Evolutionary conservation across 1,140 invertebrate species (phyloP).

Genomic region (Eciton burchellii): DNA sequence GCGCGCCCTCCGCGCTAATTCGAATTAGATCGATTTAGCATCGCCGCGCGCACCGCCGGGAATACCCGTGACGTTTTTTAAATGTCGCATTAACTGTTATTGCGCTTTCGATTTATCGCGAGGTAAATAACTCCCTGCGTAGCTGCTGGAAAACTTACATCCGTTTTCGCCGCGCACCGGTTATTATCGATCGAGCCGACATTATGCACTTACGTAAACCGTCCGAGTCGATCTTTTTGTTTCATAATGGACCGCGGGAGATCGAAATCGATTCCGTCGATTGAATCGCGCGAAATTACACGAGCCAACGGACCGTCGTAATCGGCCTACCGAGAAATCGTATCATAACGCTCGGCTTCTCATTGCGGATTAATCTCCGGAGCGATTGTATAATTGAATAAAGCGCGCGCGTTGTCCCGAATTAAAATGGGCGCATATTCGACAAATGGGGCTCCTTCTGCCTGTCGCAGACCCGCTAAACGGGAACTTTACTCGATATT

Average conservation of each 20-base stretch:
- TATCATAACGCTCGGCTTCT: conserved; percentile 23
- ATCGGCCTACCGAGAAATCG: conserved; percentile 41
- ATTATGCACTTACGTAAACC: conserved; percentile 53
- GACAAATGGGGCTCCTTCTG: not conserved
- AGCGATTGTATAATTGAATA: conserved; percentile 77
- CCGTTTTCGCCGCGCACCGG: conserved; percentile 21
- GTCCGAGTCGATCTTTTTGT: conserved; percentile 46
- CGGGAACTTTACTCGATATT: not conserved
- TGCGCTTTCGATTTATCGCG: conserved; percentile 20
- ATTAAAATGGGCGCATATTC: conserved; percentile 11
- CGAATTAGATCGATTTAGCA: not conserved
- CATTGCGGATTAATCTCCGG: conserved; percentile 74
- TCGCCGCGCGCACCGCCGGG: not conserved
- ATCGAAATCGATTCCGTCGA: conserved; percentile 43
- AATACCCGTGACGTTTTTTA: not conserved
- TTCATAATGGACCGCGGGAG: conserved; percentile 30
- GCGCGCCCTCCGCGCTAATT: not conserved
- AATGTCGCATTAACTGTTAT: not conserved
- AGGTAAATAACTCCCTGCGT: conserved; percentile 15
- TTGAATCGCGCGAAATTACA: conserved; percentile 39
- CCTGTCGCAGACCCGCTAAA: not conserved
- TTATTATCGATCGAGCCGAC: conserved; percentile 35
- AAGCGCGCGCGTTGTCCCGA: conserved; percentile 59
- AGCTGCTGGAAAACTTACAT: conserved; percentile 33
- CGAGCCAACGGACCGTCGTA: conserved; percentile 13